Evolutionary conservation across 2,113 vertebrate species (phyloP), one percentile per base, ranked within the genome.

Genomic region (Osmerus eperlanus): DNA sequence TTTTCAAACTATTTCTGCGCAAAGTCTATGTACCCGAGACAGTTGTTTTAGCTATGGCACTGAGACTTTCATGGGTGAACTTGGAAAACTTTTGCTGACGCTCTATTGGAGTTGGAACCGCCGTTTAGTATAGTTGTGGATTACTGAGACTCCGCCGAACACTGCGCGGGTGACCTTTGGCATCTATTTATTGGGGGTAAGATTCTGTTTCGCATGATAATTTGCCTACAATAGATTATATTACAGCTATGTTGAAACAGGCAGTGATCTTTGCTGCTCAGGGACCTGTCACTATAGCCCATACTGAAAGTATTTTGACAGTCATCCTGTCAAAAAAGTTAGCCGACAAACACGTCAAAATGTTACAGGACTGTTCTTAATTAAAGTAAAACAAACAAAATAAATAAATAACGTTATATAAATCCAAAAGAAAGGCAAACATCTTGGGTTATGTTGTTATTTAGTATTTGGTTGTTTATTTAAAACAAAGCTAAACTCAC

Each of bases 131-230:
- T 81, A 81, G 76, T 83, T 91, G 86, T 92, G 92, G 92, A 93
- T 93, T 93, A 93, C 80, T 89, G 89, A 88, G 84, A 86, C 70
- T 83, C 83, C 70, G 84, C 87, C 80, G 79, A 85, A 88, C 71
- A 77, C 66, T 67, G 63, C 74, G 76, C 67, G 55, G 51, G 29
- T 68, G 78, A 82, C 87, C 79, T 83, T 87, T 89, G 85, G 85
- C 87, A 84, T 82, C 86, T 81, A 69, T 85, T 88, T 86, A 81
- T 85, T 84, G 86, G 85, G 76, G 92, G 92, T 93, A 93, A 92
- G 92, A 89, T 78, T 83, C 67, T 83, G 78, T 77, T 84, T 87
- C 83, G 71, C 82, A 81, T 82, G 69, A 67, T 75, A 2, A 55
- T 80, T 76, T 71, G n/a, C 53, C 55, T 58, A 60, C 60, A 52